Evolutionary conservation across 2,888 invertebrate species (phyloP).

Genomic region (Drosophila mercatorum): DNA sequence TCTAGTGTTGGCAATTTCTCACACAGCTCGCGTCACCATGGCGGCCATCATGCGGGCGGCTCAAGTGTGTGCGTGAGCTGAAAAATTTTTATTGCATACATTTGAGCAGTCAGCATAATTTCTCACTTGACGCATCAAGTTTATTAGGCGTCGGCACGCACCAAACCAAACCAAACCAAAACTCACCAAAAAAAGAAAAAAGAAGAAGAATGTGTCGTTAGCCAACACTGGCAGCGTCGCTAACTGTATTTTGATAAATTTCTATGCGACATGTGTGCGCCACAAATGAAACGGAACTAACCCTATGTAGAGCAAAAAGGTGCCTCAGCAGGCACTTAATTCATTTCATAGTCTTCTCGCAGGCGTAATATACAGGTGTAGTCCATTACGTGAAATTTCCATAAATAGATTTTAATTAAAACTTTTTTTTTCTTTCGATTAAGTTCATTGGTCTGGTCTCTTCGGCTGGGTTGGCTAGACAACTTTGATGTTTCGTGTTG

Average conservation of each 20-base stretch:
- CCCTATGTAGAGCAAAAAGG: neutral
- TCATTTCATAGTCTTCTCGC: neutral
- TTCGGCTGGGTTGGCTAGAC: neutral
- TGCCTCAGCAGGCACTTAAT: neutral
- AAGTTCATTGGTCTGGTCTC: neutral
- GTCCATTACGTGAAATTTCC: neutral
- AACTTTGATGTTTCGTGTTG: conserved; percentile 1
- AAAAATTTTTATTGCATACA: conserved; percentile 82
- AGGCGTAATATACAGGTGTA: neutral
- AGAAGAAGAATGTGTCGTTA: conserved; percentile 19
- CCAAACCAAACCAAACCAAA: conserved; percentile 32
- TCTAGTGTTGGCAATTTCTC: conserved; percentile 61
- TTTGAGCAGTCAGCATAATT: conserved; percentile 77
- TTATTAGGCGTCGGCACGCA: conserved; percentile 70
- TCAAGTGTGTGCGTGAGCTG: conserved; percentile 69
- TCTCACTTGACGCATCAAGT: conserved; percentile 75
- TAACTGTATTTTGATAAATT: conserved; percentile 50
- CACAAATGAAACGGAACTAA: neutral
- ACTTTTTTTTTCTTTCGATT: neutral
- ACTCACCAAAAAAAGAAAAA: neutral
- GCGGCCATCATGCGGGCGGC: conserved; percentile 50
- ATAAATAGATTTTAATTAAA: conserved; percentile 18
- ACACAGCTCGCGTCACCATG: conserved; percentile 58
- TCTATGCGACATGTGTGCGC: conserved; percentile 20
- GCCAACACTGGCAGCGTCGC: conserved; percentile 25